Percentiles rank a stretch among this genome's conserved stretches.
Evolutionary conservation across 2,888 invertebrate genomes (phyloP).

Genomic region (Agrotis puta): DNA sequence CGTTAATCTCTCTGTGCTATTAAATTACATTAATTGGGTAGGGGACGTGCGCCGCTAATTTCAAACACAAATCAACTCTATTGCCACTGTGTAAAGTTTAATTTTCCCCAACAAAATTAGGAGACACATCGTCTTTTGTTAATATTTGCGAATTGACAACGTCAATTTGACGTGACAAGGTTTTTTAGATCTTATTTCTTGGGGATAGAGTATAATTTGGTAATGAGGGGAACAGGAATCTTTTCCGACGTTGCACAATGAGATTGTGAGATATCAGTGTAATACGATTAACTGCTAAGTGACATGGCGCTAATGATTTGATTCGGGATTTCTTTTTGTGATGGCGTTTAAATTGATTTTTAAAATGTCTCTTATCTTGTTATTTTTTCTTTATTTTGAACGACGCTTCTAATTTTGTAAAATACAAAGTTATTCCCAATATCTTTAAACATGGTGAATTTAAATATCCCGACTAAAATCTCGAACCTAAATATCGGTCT

Average conservation of each 20-base stretch:
- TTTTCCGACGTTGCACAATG: slow-evolving; percentile 81
- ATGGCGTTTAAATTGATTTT: slow-evolving; percentile 54
- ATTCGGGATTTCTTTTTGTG: slow-evolving; percentile 77
- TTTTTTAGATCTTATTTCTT: slow-evolving; percentile 68
- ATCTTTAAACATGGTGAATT: background rate
- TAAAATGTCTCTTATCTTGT: background rate
- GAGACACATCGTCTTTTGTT: slow-evolving; percentile 78
- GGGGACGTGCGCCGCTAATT: slow-evolving; percentile 74
- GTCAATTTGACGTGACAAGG: slow-evolving; percentile 63
- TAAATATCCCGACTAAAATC: background rate
- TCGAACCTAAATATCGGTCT: slow-evolving; percentile 6
- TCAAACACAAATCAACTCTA: slow-evolving; percentile 65
- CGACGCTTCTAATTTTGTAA: background rate
- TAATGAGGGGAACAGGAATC: slow-evolving; percentile 57
- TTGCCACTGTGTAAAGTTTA: slow-evolving; percentile 65
- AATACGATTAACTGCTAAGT: slow-evolving; percentile 89
- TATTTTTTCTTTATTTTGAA: background rate
- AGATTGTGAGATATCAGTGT: slow-evolving; percentile 85
- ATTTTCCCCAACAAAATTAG: slow-evolving; percentile 65
- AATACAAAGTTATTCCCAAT: background rate
- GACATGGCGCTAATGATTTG: slow-evolving; percentile 87
- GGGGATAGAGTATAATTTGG: slow-evolving; percentile 65
- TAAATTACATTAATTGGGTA: slow-evolving; percentile 90
- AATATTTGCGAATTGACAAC: slow-evolving; percentile 84
- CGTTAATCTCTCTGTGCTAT: slow-evolving; percentile 89